These are phyloP conservation scores for Dasysyrphus tricinctus DNA, from an alignment of 2,888 invertebrate genomes.

Conservation along the genomic window DNA sequence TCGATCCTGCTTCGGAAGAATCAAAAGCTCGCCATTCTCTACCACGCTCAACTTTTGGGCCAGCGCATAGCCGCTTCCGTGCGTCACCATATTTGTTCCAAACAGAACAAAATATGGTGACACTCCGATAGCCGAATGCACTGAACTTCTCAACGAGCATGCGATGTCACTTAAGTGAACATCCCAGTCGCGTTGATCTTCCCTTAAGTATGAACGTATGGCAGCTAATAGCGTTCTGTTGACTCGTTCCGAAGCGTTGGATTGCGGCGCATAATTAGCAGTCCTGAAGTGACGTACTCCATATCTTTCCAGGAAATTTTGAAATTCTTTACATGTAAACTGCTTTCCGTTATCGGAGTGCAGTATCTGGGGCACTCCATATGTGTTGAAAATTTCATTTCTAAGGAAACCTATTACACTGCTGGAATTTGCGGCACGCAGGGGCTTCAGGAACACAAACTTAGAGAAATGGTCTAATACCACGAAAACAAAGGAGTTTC, in stretches of 20 bases:
- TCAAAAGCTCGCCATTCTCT: background rate
- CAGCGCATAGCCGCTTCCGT: background rate
- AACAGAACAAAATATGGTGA: background rate
- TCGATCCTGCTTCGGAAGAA: background rate
- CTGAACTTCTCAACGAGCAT: too few relatives aligned
- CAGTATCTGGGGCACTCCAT: too few relatives aligned
- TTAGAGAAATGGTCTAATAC: background rate
- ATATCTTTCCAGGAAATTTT: background rate
- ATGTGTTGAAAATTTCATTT: too few relatives aligned
- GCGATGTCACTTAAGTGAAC: too few relatives aligned
- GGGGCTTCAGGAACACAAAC: too few relatives aligned
- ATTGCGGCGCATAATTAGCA: background rate
- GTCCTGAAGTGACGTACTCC: background rate
- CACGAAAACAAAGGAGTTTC: background rate
- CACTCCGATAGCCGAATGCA: background rate
- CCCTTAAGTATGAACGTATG: too few relatives aligned
- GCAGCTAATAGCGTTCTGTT: background rate
- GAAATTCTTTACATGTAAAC: too few relatives aligned
- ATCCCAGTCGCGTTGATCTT: too few relatives aligned
- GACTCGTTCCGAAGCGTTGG: background rate
- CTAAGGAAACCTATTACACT: too few relatives aligned
- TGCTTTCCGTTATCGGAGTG: too few relatives aligned
- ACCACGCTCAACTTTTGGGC: background rate
- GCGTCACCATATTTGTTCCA: background rate
- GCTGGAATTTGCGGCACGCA: too few relatives aligned